Evolutionary conservation across 2,113 vertebrate genomes (phyloP).

Genomic region (Athene noctua): DNA sequence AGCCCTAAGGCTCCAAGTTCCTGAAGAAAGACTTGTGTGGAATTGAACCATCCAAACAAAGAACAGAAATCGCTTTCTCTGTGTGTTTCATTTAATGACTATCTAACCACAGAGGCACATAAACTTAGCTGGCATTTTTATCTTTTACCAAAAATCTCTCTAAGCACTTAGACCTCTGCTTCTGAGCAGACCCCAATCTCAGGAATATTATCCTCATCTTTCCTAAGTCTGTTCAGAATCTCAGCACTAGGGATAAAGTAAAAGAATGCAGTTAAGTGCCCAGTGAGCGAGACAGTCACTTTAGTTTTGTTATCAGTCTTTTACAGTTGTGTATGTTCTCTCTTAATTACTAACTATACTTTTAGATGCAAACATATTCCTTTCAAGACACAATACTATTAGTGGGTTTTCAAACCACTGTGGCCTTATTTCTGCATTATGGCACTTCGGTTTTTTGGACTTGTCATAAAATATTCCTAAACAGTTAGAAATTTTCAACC

Average conservation of each 20-base stretch:
- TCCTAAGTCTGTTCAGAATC: not conserved
- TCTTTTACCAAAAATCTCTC: not conserved
- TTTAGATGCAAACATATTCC: not conserved
- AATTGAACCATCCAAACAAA: not conserved
- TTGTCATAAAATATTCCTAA: not conserved
- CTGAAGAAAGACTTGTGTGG: not conserved
- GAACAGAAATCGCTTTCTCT: not conserved
- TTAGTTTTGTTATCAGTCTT: not conserved
- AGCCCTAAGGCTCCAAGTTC: not conserved
- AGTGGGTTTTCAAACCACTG: not conserved
- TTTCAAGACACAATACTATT: not conserved
- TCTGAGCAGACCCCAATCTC: not conserved
- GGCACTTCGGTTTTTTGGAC: not conserved
- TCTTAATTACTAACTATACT: not conserved
- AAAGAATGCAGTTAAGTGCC: not conserved
- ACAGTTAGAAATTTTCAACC: not conserved
- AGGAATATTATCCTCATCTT: not conserved
- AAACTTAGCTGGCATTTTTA: not conserved
- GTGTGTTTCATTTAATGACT: not conserved
- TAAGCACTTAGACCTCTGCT: not conserved
- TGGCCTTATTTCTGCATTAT: not conserved
- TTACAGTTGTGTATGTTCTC: not conserved
- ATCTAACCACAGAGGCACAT: not conserved
- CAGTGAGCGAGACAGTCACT: not conserved
- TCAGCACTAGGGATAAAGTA: not conserved